Evolutionary conservation across 2,888 invertebrate species (phyloP).

Genomic region (Morpho achilles): DNA sequence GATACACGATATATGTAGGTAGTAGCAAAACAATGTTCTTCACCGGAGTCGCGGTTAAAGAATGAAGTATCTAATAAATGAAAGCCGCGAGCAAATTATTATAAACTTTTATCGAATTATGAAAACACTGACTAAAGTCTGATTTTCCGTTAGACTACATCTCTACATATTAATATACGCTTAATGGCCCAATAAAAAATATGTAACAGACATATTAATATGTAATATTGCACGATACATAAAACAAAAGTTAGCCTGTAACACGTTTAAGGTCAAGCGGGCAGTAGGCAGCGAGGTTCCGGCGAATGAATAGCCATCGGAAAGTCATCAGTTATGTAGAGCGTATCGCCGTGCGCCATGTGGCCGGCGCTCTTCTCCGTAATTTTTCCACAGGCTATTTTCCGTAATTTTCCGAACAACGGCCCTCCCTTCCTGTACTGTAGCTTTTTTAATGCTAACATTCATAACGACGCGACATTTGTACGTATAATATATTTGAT

Average conservation of each 20-base stretch:
- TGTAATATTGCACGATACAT: neutral
- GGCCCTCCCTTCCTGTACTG: conserved; percentile 43
- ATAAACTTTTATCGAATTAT: too few species aligned
- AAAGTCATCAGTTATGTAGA: conserved; percentile 78
- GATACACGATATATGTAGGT: too few species aligned
- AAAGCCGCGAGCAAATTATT: too few species aligned
- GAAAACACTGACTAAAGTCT: too few species aligned
- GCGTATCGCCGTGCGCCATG: conserved; percentile 71
- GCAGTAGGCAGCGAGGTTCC: conserved; percentile 34
- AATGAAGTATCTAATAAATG: too few species aligned
- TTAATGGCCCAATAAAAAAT: too few species aligned
- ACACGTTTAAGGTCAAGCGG: conserved; percentile 24
- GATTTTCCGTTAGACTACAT: too few species aligned
- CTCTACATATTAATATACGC: too few species aligned
- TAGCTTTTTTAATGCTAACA: conserved; percentile 53
- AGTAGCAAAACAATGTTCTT: too few species aligned
- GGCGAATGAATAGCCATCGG: conserved; percentile 74
- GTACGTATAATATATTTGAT: conserved; percentile 29
- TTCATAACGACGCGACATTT: conserved; percentile 37
- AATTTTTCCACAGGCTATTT: conserved; percentile 70
- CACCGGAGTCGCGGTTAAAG: too few species aligned
- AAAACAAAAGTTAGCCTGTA: conserved; percentile 20
- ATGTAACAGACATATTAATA: neutral
- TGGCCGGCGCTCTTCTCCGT: conserved; percentile 59
- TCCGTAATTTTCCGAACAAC: conserved; percentile 65